Percentiles rank a stretch among this genome's conserved stretches.
Evolutionary conservation across 2,113 vertebrate genomes (phyloP).

Genomic region (Ptilonorhynchus violaceus): DNA sequence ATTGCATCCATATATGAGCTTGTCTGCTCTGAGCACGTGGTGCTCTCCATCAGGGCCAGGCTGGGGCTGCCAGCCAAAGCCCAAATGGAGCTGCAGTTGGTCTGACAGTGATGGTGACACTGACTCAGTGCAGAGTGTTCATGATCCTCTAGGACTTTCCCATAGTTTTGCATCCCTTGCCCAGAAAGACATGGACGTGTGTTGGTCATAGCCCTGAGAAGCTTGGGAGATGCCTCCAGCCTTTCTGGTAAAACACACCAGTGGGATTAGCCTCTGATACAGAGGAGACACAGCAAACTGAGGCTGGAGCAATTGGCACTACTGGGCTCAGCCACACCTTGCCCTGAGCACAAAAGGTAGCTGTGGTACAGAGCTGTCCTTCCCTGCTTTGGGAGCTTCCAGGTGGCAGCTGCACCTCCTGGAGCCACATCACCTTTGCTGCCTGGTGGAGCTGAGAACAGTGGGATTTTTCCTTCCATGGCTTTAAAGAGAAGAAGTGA

Average conservation of each 20-base stretch:
- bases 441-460: background rate
- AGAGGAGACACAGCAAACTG: background rate
- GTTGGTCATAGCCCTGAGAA: background rate
- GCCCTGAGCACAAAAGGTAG: background rate
- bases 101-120: background rate
- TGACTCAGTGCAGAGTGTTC: background rate
- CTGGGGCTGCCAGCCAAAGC: background rate
- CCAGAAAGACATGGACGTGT: background rate
- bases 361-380: background rate
- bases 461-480: fast-evolving
- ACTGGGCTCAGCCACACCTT: background rate
- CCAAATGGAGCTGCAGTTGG: background rate
- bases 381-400: background rate
- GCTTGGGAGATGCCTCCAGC: background rate
- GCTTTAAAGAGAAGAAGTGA: background rate
- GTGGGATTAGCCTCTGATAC: background rate
- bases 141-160: background rate
- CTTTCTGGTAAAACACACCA: background rate
- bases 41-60: background rate
- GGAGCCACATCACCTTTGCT: background rate
- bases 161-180: background rate
- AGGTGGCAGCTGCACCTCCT: background rate
- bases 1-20: background rate
- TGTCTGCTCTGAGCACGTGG: background rate
- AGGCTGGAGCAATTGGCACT: background rate